Base-by-base conservation (phyloP, 2,113 vertebrate species). In the Epinephelus moara region DNA sequence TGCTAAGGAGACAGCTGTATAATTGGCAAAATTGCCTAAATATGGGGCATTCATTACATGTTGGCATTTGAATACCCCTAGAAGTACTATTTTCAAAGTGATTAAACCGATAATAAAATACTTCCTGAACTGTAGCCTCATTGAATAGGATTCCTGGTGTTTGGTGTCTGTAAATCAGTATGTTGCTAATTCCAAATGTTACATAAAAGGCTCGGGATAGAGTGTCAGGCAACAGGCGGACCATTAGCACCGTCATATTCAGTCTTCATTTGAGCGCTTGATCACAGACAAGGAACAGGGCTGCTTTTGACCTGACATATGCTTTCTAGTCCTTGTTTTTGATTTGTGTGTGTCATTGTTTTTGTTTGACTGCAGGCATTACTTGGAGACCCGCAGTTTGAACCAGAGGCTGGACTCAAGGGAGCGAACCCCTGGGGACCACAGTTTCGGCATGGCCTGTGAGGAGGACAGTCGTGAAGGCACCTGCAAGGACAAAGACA, bases 391-490 rank as follows among this genome's bases (percentile, higher is more conserved):
- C 27, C 90, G 88, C 50, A 93, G 78, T 81, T 84, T 92, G 73
- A 95, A 94, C 84, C 89, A 85, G 89, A 96, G 91, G 8, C 77
- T 96, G 94, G 96, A 97, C 79, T 94, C 92, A 85, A 81, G 95
- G 84, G 96, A 96, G 55, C 9, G 67, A 23, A 50, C 14, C n/a
- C 45, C 89, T 81, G 70, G 93, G 78, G 95, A 96, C 50, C 94
- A 91, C 89, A 96, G 95, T 88, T 92, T 95, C 90, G 95, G 96
- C 84, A 96, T 95, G 94, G 93, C 95, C 23, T 96, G 94, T 88
- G 95, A 96, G 49, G 86, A 92, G 4, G 81, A 90, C 25, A 76
- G 85, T 18, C 85, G 45, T 3, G 91, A 93, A 4, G 72, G 25
- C 10, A 74, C 81, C 60, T 90, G 75, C 86, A 87, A 77, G 87